Base-by-base conservation (phyloP, 2,888 invertebrate genomes). In the Galerucella calmariensis region DNA sequence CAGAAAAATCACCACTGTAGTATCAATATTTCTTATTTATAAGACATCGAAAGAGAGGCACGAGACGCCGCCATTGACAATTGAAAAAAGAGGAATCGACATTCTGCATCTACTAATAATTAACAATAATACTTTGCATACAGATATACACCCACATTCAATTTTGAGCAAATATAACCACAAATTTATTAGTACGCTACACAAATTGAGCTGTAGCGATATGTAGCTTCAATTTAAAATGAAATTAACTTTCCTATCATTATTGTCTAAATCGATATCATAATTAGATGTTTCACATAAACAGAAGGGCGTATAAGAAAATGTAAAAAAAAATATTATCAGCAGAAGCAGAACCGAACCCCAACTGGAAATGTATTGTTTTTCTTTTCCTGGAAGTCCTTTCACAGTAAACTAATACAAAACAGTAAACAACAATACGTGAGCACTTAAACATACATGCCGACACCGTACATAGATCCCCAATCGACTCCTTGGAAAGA, bases 401-500 rank as follows among this genome's bases (percentile, higher is more conserved):
- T 68, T 78, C 75, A 73, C 71, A 71, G 67, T 73, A 76, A 71
- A 74, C 72, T 77, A 77, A 75, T 75, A 75, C 73, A 75, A 78
- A 75, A 66, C 73, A 66, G 69, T 70, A 77, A 80, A 79, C 73
- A 76, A 78, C 67, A 71, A 70, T 68, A 66, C 73, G 71, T 71
- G 71, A 69, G 78, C 80, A 79, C 87, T 90, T 92, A 94, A 87
- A 95, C 95, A 90, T 96, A 96, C 95, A 96, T 95, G 87, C 95
- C 95, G 89, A 96, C 94, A 85, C 95, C 95, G 88, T 96, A 96
- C 94, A 96, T 94, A 83, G 94, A 93, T 84, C 93, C 92, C 96
- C 96, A 96, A 88, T 96, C 96, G 82, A 96, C 94, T 75, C 95
- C 94, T 88, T 96, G 96, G 92, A 96, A 96, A 86, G 95, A 94